phyloP scores from a whole-genome alignment of 2,797 vertebrate genomes.

The Mormyrops attenuatus region DNA sequence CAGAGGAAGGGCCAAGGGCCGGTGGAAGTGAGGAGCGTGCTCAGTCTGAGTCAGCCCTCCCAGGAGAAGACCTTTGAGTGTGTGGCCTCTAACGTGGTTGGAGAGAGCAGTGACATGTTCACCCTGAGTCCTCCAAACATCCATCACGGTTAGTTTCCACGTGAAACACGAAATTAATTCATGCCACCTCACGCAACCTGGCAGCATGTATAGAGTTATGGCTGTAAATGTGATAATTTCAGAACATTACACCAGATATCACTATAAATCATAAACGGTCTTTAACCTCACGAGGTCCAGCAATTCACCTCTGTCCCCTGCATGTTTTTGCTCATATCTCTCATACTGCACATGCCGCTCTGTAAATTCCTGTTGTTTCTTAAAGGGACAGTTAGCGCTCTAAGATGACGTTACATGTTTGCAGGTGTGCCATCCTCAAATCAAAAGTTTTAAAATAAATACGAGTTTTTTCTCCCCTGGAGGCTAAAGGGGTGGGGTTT shows the following conservation, averaged over 20 bases:
- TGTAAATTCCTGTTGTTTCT: not conserved
- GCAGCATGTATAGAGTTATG: not conserved
- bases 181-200: not conserved
- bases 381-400: not conserved
- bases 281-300: not conserved
- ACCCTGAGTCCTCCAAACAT: not conserved
- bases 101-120: conserved; percentile 42
- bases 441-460: not conserved
- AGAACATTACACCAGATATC: not conserved
- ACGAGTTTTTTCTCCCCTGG: not conserved
- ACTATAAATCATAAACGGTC: not conserved
- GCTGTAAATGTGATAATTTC: not conserved
- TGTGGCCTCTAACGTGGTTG: conserved; percentile 60
- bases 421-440: not conserved
- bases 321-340: not conserved
- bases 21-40: conserved; percentile 49
- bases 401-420: not conserved
- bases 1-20: conserved; percentile 43
- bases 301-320: not conserved
- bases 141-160: not conserved
- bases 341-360: not conserved
- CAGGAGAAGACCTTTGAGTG: conserved; percentile 67
- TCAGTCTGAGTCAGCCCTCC: conserved; percentile 35
- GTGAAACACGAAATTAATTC: not conserved
- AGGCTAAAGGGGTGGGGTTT: not conserved